A percentile compares a stretch with the other conserved stretches of the same genome.
These are phyloP conservation scores for silkworm (Bombyx mori) DNA, from an alignment of 1,140 invertebrate species.

Conservation along the genomic window ASM3026992v2 NC_085107.1:2613001-2613500, in stretches of 20 bases:
- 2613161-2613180: slow-evolving; percentile 80
- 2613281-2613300: slow-evolving; percentile 86
- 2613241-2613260: slow-evolving; percentile 89
- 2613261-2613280: slow-evolving; percentile 84
- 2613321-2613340: slow-evolving; percentile 83
- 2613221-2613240: slow-evolving; percentile 87
- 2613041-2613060: too few relatives aligned
- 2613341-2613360: slow-evolving; percentile 79
- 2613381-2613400: too few relatives aligned
- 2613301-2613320: slow-evolving; percentile 91
- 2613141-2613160: slow-evolving; percentile 92
- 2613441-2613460: too few relatives aligned
- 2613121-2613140: slow-evolving; percentile 91
- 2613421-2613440: too few relatives aligned
- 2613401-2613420: too few relatives aligned
- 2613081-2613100: too few relatives aligned
- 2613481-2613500: too few relatives aligned
- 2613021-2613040: too few relatives aligned
- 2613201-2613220: slow-evolving; percentile 89
- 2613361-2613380: slow-evolving; percentile 15
- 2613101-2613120: slow-evolving; percentile 28
- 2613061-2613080: too few relatives aligned
- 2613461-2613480: too few relatives aligned
- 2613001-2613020: too few relatives aligned
- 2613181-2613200: slow-evolving; percentile 81